Base-by-base conservation (phyloP, 2,797 vertebrate genomes). In the Diplodus puntazzo region DNA sequence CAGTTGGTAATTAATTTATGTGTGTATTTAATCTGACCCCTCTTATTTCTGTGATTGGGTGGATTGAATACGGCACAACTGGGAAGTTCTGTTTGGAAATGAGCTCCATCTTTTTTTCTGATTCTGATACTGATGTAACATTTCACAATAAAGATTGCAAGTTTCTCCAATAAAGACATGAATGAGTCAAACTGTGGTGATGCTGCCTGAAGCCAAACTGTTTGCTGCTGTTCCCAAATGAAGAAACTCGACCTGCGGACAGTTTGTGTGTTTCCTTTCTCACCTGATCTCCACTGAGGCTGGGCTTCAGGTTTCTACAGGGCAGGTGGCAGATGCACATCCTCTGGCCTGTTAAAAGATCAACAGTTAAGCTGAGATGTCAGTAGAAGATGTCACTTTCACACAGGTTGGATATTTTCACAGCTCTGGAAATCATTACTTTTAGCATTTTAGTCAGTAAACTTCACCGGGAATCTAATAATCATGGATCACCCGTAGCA, bases 281-380 rank as follows among this genome's bases (percentile, higher is more conserved):
- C 60, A 96, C 96, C 97, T 97, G 97, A 68, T 98, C 97, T 91
- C 93, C 94, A 27, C 80, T 73, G 6, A 94, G 86, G 78, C 94
- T 94, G 85, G 96, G 95, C 87, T 97, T 99, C 73, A 96, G 93
- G 65, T 96, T 95, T 69, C 91, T 95, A 89, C 98, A 99, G 58
- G 97, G 88, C 86, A 99, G 94, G 90, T 98, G 96, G 84, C 98
- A 99, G 89, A 99, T 99, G 79, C 98, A 99, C 98, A 99, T 99
- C 88, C 95, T 96, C 89, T 97, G 97, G 39, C 97, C 98, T 99
- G 89, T 62, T 80, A 87, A 68, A 46, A n/a, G 62, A 39, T 53
- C 43, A 67, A 61, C 53, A 18, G 23, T 65, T 7, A 43, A 2
- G 23, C 21, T 49, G 18, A 69, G 13, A 11, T 8, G 17, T 30